phyloP scores from a whole-genome alignment of 1,140 invertebrate species.

The Scaptomyza pallida region DNA sequence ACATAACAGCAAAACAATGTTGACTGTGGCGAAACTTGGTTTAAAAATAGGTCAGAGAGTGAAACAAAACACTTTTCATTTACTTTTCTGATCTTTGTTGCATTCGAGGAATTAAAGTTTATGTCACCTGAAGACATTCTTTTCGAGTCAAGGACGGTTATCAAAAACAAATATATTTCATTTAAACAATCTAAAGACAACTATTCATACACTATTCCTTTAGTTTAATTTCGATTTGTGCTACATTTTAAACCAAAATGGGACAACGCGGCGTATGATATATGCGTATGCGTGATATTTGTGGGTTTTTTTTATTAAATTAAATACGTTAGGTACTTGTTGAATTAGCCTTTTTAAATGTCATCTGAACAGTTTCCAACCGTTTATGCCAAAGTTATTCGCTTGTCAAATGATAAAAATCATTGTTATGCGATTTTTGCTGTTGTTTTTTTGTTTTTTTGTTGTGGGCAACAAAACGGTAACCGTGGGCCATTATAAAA shows the following conservation, averaged over 20 bases:
- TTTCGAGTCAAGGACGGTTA: no score
- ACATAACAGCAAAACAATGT: no score
- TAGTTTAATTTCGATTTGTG: slow-evolving; percentile 7
- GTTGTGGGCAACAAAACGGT: no score
- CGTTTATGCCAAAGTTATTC: slow-evolving; percentile 3
- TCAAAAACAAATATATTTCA: no score
- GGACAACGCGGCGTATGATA: slow-evolving; percentile 31
- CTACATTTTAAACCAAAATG: neutral
- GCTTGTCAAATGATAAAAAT: neutral
- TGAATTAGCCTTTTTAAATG: neutral
- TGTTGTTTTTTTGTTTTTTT: neutral
- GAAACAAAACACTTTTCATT: no score
- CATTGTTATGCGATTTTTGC: neutral
- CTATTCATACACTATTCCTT: neutral
- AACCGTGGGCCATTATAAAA: no score
- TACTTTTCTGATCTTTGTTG: no score
- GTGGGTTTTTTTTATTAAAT: slow-evolving; percentile 5
- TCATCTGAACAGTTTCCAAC: neutral
- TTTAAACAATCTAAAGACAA: no score
- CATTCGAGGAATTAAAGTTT: no score
- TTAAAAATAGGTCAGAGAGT: no score
- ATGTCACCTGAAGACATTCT: no score
- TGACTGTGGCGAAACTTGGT: no score
- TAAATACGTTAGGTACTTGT: slow-evolving; percentile 5
- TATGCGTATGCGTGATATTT: slow-evolving; percentile 42